A percentile compares a stretch with the other conserved stretches of the same genome.
These are phyloP conservation scores for Cichlasoma orientale DNA, from an alignment of 2,797 vertebrate species.

Conservation along the genomic window DNA sequence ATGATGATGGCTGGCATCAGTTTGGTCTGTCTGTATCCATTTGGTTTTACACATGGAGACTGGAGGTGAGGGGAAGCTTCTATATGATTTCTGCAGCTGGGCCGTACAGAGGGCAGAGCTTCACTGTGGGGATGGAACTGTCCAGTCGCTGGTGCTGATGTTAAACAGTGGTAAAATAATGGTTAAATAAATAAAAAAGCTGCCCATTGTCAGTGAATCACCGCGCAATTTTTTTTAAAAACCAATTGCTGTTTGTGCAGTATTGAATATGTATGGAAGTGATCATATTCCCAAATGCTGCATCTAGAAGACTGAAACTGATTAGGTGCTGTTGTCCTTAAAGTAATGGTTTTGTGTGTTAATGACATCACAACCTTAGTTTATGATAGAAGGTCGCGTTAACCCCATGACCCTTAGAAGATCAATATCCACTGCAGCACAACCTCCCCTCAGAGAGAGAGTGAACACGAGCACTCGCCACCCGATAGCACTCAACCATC, in stretches of 20 bases:
- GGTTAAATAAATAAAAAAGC: too few relatives aligned
- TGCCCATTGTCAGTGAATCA: not conserved
- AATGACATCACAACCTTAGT: conserved; percentile 17
- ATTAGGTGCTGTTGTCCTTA: not conserved
- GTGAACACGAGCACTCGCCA: conserved; percentile 70
- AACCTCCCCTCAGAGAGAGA: conserved; percentile 40
- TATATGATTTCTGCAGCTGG: not conserved
- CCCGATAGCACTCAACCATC: conserved; percentile 65
- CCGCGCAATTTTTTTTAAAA: too few relatives aligned
- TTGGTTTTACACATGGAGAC: not conserved
- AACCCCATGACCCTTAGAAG: conserved; percentile 51
- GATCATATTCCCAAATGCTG: not conserved
- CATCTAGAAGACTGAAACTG: not conserved
- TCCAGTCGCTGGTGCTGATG: not conserved
- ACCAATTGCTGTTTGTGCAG: not conserved
- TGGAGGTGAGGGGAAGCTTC: not conserved
- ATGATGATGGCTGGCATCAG: not conserved
- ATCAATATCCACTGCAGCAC: conserved; percentile 41
- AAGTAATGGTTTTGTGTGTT: conserved; percentile 21
- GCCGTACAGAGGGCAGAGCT: not conserved
- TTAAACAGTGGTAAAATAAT: not conserved
- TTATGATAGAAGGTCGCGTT: conserved; percentile 28
- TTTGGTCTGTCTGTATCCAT: too few relatives aligned
- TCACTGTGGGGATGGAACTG: not conserved
- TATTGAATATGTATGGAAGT: not conserved